Base-by-base conservation (phyloP, 2,797 vertebrate genomes). In the Bovichtus diacanthus region DNA sequence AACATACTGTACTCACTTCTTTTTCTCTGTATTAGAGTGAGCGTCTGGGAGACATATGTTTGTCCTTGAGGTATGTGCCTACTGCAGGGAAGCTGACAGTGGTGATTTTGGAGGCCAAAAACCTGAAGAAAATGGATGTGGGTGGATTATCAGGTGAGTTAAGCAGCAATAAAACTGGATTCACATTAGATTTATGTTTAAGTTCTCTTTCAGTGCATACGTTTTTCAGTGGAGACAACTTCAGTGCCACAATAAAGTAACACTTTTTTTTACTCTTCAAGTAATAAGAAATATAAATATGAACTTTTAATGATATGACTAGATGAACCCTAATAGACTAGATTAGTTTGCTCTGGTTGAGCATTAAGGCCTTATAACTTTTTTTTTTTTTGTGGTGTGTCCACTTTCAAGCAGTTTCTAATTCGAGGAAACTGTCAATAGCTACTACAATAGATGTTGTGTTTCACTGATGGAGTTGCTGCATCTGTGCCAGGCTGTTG, bases 111-210 rank as follows among this genome's bases (percentile, higher is more conserved):
- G 98, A 99, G 85, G 98, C 98, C 19, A 99, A 99, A 95, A 99
- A 99, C 92, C 93, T 99, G 77, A 99, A 99, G 93, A 99, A 99
- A 95, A 99, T 99, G 98, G 98, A 99, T 80, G 98, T 99, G 0
- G 98, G 98, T 67, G 98, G 98, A 70, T 95, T 99, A 85, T 99
- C 98, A 88, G 98, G 98, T 98, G 89, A 84, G 92, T 71, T 46
- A 65, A 74, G 1, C 7, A 27, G 19, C 10, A 53, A 47, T 56
- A 41, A 59, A 12, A 54, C 23, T 47, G 3, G 6, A 56, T 47
- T 74, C 18, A 27, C 21, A 25, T 60, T 50, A 18, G 3, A 31
- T 47, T 54, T 12, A 59, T 54, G 16, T 59, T 71, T 36, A 13
- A 44, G 18, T 6, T 27, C 15, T 8, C 31, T 39, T 39, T 61